A percentile compares a stretch with the other conserved stretches of the same genome.
Evolutionary conservation across 2,797 vertebrate genomes (phyloP).

Genomic region (Mastacembelus armatus): DNA sequence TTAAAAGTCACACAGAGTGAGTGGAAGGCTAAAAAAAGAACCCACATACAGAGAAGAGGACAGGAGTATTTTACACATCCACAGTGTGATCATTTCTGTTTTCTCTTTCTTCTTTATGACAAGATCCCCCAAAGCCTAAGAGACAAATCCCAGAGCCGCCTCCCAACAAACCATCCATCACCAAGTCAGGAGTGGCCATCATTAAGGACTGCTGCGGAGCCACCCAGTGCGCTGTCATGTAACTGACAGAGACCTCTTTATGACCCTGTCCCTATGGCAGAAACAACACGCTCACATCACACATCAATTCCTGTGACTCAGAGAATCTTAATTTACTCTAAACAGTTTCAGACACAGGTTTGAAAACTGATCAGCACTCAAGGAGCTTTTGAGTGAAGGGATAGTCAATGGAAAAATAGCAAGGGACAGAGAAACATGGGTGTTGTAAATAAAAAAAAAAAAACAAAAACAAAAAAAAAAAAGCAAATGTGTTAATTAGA

Average conservation of each 20-base stretch:
- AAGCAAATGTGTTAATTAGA: constrained; percentile 1
- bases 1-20: constrained; percentile 89
- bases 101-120: not conserved
- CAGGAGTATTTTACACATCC: not conserved
- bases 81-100: not conserved
- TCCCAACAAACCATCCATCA: constrained; percentile 92
- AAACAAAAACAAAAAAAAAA: not conserved
- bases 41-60: not conserved
- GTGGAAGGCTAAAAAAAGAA: constrained; percentile 54
- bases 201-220: constrained; percentile 98
- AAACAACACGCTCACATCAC: constrained; percentile 25
- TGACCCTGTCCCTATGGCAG: not conserved
- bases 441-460: not conserved
- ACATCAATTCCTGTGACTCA: constrained; percentile 48
- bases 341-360: not conserved
- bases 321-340: constrained; percentile 45
- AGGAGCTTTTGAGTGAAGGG: constrained; percentile 12
- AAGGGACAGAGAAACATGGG: not conserved
- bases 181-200: constrained; percentile 91
- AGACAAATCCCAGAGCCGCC: constrained; percentile 88
- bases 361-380: constrained; percentile 24
- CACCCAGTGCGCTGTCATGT: constrained; percentile 95
- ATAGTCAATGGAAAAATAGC: not conserved
- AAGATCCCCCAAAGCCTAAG: constrained; percentile 90
- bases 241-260: constrained; percentile 59